Conservation (phyloP, 2,888 invertebrate species). For the Muschampia plurimacula region DNA sequence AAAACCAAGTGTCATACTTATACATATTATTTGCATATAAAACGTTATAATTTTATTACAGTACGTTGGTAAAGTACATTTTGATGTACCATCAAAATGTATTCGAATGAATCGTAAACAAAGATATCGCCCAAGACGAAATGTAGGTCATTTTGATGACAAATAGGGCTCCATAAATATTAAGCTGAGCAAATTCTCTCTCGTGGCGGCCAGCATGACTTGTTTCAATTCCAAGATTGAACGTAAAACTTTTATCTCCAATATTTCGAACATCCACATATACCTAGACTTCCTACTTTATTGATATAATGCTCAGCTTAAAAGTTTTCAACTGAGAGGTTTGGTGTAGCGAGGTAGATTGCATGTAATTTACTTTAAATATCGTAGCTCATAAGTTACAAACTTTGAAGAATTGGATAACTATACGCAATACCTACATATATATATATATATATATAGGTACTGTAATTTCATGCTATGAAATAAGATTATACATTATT, state of each 20-base stretch:
- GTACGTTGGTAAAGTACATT: slow-evolving; percentile 12
- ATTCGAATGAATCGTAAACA: slow-evolving; percentile 28
- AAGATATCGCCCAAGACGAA: slow-evolving; percentile 32
- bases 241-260: slow-evolving; percentile 39
- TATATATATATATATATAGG: too few relatives aligned
- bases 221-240: slow-evolving; percentile 40
- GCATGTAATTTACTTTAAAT: slow-evolving; percentile 22
- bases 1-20: background rate
- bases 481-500: background rate
- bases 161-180: slow-evolving; percentile 39
- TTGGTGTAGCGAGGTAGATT: slow-evolving; percentile 21
- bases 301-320: slow-evolving; percentile 32
- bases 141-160: slow-evolving; percentile 40
- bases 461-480: background rate
- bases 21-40: slow-evolving; percentile 9
- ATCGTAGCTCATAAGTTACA: slow-evolving; percentile 11
- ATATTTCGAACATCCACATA: slow-evolving; percentile 35
- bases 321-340: slow-evolving; percentile 33
- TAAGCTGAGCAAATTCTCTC: slow-evolving; percentile 36
- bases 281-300: slow-evolving; percentile 27
- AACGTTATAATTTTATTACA: slow-evolving; percentile 13
- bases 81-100: slow-evolving; percentile 28
- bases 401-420: slow-evolving; percentile 15
- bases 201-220: slow-evolving; percentile 28
- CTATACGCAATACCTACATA: too few relatives aligned